Base-by-base conservation (phyloP, 2,888 invertebrate species). In the Acrobasis consociella region DNA sequence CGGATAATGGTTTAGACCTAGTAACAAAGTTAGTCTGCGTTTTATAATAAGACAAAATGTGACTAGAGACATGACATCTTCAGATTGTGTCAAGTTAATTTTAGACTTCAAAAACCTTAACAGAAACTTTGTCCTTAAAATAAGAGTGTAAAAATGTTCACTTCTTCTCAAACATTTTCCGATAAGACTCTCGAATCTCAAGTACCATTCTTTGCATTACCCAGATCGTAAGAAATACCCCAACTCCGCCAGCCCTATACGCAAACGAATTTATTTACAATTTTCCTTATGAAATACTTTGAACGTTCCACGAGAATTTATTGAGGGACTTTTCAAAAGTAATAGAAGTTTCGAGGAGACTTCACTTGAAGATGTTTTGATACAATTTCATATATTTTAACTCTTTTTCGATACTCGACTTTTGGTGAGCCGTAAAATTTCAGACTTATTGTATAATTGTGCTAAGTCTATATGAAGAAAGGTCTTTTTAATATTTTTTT, bases 221-320 rank as follows among this genome's bases (percentile, higher is more conserved):
- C 9, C 52, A 13, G 22, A 51, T 9, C 13, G 10, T 17, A 42
- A 42, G 42, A 56, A 56, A 37, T 42, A 56, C 17, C 16, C 22
- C 58, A 13, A 49, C 51, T 22, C 52, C 58, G 13, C 42, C 76
- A 81, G 50, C 82, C 82, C 81, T 78, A 64, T n/a, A 60, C 52
- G 37, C 69, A 67, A 70, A 67, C 63, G 62, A 80, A 77, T 78
- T 77, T 81, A 81, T 86, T 83, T 85, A 82, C 78, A 82, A 86
- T 85, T 86, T 86, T 86, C 85, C 81, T 80, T 83, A 83, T 80
- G 83, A 85, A 89, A 87, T 84, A 82, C 85, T 86, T 82, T 74
- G 80, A 78, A 83, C 77, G 76, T 77, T 80, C 72, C 74, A 64
- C 69, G 74, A 73, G 75, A 86, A 89, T 87, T 86, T 86, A 86